These are phyloP conservation scores for Drosophila sulfurigaster DNA, from an alignment of 1,140 invertebrate species.

Conservation along the genomic window DNA sequence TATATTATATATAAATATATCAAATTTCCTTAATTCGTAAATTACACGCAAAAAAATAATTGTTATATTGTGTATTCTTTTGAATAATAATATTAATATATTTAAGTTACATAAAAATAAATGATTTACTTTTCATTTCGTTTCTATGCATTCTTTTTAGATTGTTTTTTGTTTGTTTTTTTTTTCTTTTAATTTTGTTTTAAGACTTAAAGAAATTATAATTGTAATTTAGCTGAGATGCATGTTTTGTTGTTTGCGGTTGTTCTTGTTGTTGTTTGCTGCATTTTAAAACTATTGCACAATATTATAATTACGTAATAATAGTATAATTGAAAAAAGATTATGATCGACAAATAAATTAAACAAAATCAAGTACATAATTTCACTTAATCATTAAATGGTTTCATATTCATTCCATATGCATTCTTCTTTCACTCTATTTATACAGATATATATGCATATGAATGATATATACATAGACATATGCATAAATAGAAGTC, in stretches of 20 bases:
- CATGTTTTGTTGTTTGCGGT: slow-evolving; percentile 60
- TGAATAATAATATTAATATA: slow-evolving; percentile 57
- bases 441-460: slow-evolving; percentile 12
- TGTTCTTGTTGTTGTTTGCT: slow-evolving; percentile 54
- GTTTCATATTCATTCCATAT: not conserved
- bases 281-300: slow-evolving; percentile 81
- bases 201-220: slow-evolving; percentile 63
- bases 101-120: slow-evolving; percentile 54
- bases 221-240: slow-evolving; percentile 71
- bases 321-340: slow-evolving; percentile 61
- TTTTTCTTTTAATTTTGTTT: slow-evolving; percentile 25
- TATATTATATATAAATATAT: slow-evolving; percentile 50
- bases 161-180: slow-evolving; percentile 31
- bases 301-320: slow-evolving; percentile 76
- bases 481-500: slow-evolving; percentile 32
- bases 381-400: slow-evolving; percentile 53
- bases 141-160: slow-evolving; percentile 16
- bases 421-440: slow-evolving; percentile 4
- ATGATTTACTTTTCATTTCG: slow-evolving; percentile 24
- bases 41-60: slow-evolving; percentile 72
- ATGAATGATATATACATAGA: slow-evolving; percentile 22
- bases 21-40: slow-evolving; percentile 61
- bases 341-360: slow-evolving; percentile 53
- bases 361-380: slow-evolving; percentile 65
- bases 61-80: slow-evolving; percentile 41